A percentile compares a stretch with the other conserved stretches of the same genome.
Evolutionary conservation across 35 echinoderm and acorn worm species (phyloP).

Genomic region (Eucidaris tribuloides): DNA sequence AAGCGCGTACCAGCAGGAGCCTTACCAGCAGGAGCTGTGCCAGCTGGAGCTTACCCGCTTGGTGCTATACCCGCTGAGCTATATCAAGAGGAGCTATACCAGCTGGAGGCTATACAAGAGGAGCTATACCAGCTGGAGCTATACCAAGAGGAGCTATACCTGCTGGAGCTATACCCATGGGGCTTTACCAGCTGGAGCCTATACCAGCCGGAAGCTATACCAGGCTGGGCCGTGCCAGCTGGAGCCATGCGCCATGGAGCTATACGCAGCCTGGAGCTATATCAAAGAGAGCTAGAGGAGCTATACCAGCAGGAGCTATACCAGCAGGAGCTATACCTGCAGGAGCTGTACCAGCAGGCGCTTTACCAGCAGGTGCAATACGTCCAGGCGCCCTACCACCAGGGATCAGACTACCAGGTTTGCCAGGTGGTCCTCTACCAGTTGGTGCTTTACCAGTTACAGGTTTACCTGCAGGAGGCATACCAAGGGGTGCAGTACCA

Average conservation of each 20-base stretch:
- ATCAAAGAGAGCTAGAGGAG: neutral
- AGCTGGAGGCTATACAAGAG: neutral
- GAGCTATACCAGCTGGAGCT: neutral
- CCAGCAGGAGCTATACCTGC: neutral
- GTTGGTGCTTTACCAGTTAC: neutral
- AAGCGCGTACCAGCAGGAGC: neutral
- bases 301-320: neutral
- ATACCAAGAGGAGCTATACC: neutral
- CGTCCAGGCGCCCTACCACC: neutral
- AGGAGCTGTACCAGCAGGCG: constrained; percentile 16
- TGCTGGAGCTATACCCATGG: too few species aligned
- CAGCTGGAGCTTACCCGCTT: constrained; percentile 5
- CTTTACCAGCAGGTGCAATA: neutral
- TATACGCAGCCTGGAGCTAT: neutral
- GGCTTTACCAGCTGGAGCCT: too few species aligned
- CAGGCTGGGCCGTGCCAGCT: constrained; percentile 10
- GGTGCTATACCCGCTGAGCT: constrained; percentile 9
- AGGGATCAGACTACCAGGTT: neutral
- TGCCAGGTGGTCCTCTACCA: constrained; percentile 12
- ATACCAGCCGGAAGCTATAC: constrained; percentile 8
- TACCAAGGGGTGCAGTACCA: too few species aligned
- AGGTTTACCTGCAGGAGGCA: too few species aligned
- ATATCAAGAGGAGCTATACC: neutral
- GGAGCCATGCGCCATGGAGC: neutral
- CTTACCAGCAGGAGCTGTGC: neutral